Evolutionary conservation across 1,140 invertebrate genomes (phyloP).

Genomic region (Mizuhopecten yessoensis): DNA sequence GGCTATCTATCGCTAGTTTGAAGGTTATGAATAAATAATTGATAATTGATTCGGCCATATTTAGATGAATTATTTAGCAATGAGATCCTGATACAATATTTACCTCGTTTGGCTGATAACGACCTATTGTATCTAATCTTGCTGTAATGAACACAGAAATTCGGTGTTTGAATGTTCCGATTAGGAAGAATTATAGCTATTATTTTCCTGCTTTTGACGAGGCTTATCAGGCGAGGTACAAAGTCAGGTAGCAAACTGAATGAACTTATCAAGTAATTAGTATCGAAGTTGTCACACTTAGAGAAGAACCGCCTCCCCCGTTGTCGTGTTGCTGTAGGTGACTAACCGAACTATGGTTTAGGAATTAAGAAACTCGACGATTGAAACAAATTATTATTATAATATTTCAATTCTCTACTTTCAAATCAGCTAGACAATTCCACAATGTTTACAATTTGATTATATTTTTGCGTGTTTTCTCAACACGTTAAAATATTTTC

Average conservation of each 20-base stretch:
- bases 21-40: constrained; percentile 30
- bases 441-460: too few relatives aligned
- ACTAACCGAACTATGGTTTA: background rate
- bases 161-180: background rate
- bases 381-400: too few relatives aligned
- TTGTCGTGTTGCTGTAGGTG: background rate
- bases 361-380: too few relatives aligned
- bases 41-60: constrained; percentile 33
- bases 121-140: background rate
- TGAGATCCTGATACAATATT: constrained; percentile 15
- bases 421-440: too few relatives aligned
- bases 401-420: too few relatives aligned
- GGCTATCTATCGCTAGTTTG: background rate
- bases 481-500: too few relatives aligned
- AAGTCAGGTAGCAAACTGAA: background rate
- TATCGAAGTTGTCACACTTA: background rate
- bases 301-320: background rate
- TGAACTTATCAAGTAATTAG: constrained; percentile 21
- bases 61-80: constrained; percentile 35
- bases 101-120: background rate
- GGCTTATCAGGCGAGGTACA: constrained; percentile 31
- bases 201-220: constrained; percentile 32
- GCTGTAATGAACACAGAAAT: constrained; percentile 5
- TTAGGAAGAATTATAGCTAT: constrained; percentile 28
- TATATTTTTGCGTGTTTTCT: too few relatives aligned